Percentiles rank a stretch among this genome's conserved stretches.
phyloP scores from a whole-genome alignment of 2,113 vertebrate species.

The Tonatia bakeri region DNA sequence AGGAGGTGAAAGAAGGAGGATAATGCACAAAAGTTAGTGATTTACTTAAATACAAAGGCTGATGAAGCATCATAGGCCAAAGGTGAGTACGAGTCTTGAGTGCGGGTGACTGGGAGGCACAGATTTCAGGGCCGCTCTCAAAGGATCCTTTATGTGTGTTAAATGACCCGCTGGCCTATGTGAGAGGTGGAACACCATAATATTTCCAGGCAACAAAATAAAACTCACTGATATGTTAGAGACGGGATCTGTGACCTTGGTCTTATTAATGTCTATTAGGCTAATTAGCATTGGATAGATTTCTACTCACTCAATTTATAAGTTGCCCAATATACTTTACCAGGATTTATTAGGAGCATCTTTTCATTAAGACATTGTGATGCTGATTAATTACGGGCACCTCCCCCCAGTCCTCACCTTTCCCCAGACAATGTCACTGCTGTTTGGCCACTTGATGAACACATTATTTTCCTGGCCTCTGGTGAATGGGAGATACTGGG shows the following conservation, averaged over 20 bases:
- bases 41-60: background rate
- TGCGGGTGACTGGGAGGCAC: background rate
- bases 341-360: background rate
- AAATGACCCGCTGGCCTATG: background rate
- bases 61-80: background rate
- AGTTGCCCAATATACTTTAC: background rate
- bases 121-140: background rate
- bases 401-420: conserved; percentile 83
- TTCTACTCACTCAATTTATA: background rate
- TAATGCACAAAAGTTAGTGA: background rate
- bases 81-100: background rate
- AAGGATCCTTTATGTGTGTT: background rate
- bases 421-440: conserved; percentile 87
- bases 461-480: conserved; percentile 81
- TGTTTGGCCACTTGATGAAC: conserved; percentile 88
- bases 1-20: background rate
- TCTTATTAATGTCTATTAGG: background rate
- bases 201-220: background rate
- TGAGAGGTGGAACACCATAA: background rate
- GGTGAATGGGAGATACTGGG: conserved; percentile 81
- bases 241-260: background rate
- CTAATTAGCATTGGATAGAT: background rate
- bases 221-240: background rate
- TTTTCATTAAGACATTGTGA: background rate
- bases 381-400: background rate